phyloP scores from a whole-genome alignment of 1,140 invertebrate species.

The Pogonognathellus flavescens region DNA sequence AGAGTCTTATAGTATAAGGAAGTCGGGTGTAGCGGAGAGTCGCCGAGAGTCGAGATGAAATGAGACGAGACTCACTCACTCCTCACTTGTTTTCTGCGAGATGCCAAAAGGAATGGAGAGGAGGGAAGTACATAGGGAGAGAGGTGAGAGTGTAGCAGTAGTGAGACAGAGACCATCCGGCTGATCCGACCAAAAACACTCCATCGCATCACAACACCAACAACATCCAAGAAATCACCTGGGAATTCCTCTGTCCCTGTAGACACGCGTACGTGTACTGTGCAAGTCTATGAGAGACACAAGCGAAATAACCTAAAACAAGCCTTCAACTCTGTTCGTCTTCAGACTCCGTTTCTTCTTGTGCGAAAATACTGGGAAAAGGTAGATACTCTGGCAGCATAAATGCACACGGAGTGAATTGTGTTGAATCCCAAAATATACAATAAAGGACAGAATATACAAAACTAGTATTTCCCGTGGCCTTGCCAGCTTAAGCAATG shows the following conservation, averaged over 20 bases:
- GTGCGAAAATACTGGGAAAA: neutral
- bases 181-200: neutral
- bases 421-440: too few relatives aligned
- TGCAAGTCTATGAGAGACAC: neutral
- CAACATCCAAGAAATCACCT: constrained; percentile 18
- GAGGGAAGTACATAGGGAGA: neutral
- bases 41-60: constrained; percentile 16
- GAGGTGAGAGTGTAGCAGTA: neutral
- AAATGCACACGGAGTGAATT: too few relatives aligned
- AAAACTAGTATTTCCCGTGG: too few relatives aligned
- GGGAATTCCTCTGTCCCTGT: constrained; percentile 3
- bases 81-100: constrained; percentile 18
- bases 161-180: constrained; percentile 16
- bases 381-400: too few relatives aligned
- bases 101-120: constrained; percentile 18
- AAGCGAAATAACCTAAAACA: too few relatives aligned
- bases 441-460: too few relatives aligned
- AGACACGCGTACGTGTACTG: neutral
- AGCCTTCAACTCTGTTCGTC: too few relatives aligned
- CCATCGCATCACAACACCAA: constrained; percentile 47
- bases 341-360: too few relatives aligned
- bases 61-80: constrained; percentile 18
- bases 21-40: constrained; percentile 4
- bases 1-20: neutral
- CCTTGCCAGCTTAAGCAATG: too few relatives aligned